Evolutionary conservation across 2,113 vertebrate genomes (phyloP).

Genomic region (Cyprinus carpio): DNA sequence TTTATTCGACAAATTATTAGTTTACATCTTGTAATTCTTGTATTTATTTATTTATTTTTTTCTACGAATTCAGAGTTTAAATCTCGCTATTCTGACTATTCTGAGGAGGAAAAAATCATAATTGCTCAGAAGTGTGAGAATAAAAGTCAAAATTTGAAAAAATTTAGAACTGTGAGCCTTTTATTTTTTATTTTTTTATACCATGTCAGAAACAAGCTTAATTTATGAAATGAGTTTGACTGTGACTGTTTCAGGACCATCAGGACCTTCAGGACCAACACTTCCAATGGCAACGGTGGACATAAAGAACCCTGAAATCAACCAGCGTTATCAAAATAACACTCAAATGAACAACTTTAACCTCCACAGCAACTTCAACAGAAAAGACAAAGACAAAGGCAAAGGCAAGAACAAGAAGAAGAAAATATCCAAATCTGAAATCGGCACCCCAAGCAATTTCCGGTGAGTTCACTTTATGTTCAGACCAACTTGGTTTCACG

Average conservation of each 20-base stretch:
- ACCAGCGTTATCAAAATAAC: constrained; percentile 79
- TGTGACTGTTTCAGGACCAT: neutral
- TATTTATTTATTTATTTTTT: no score
- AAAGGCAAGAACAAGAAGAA: constrained; percentile 89
- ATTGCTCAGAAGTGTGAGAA: no score
- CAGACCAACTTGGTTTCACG: neutral
- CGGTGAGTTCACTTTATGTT: constrained; percentile 79
- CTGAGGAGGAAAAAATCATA: no score
- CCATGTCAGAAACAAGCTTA: neutral
- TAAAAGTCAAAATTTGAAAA: no score
- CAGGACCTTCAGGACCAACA: constrained; percentile 77
- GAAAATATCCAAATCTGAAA: constrained; percentile 94
- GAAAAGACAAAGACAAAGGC: constrained; percentile 76
- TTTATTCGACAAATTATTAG: no score
- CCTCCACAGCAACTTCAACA: constrained; percentile 84
- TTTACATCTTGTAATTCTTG: no score
- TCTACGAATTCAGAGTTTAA: no score
- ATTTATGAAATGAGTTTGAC: neutral
- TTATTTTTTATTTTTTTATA: no score
- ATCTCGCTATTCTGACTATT: no score
- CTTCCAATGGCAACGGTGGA: constrained; percentile 96
- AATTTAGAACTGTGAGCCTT: no score
- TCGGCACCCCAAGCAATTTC: constrained; percentile 98
- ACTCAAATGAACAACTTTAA: constrained; percentile 87
- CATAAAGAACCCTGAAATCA: constrained; percentile 98